Conservation (phyloP, 2,113 vertebrate genomes). For the Gymnobelideus leadbeateri region DNA sequence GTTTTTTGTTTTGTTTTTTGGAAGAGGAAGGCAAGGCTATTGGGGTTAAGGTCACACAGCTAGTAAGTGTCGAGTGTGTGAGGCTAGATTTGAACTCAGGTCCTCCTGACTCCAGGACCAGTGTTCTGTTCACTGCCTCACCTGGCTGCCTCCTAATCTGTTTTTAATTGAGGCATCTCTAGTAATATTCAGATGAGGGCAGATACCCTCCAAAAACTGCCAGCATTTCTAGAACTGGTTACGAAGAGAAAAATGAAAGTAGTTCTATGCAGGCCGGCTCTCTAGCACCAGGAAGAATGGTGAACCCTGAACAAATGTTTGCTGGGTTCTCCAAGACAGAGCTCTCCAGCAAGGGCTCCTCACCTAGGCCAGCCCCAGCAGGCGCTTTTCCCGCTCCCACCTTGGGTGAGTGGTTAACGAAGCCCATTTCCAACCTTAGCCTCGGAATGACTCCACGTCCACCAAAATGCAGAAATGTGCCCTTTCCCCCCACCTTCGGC, state of each 20-base stretch:
- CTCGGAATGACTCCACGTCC: not conserved
- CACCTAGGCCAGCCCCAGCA: not conserved
- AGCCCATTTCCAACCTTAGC: not conserved
- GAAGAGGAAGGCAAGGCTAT: too few relatives aligned
- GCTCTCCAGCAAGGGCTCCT: too few relatives aligned
- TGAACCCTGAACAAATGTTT: accelerated
- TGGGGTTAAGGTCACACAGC: too few relatives aligned
- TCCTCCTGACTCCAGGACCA: too few relatives aligned
- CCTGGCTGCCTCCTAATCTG: too few relatives aligned
- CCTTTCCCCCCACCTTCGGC: not conserved
- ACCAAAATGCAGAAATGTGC: too few relatives aligned
- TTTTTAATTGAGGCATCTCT: constrained; percentile 48
- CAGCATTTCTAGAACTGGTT: constrained; percentile 11
- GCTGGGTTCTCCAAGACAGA: accelerated
- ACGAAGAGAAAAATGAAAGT: constrained; percentile 12
- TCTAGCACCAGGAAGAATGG: not conserved
- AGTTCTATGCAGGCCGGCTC: not conserved
- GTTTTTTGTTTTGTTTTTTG: too few relatives aligned
- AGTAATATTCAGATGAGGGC: constrained; percentile 45
- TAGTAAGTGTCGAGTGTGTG: too few relatives aligned
- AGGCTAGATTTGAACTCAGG: too few relatives aligned
- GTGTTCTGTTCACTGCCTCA: too few relatives aligned
- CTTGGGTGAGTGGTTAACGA: not conserved
- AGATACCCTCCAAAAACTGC: not conserved
- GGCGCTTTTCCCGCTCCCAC: not conserved